A percentile compares a stretch with the other conserved stretches of the same genome.
Conservation (phyloP, 2,113 vertebrate species). For the Lagopus leucura region DNA sequence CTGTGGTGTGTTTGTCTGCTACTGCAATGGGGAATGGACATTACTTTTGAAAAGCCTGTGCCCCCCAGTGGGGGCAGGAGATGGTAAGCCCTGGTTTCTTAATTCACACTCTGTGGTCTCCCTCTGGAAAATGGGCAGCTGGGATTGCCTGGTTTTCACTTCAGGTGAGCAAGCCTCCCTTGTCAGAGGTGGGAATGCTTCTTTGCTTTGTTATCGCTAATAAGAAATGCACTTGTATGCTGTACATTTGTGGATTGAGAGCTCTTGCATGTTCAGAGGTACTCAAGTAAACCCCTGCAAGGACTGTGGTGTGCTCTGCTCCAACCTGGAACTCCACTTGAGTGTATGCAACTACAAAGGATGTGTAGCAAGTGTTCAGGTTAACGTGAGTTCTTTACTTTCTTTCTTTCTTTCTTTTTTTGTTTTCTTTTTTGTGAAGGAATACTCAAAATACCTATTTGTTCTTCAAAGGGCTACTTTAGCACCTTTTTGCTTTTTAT, state of each 20-base stretch:
- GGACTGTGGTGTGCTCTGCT: neutral
- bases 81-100: accelerated
- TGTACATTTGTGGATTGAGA: neutral
- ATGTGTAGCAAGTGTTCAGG: accelerated
- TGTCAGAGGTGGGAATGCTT: neutral
- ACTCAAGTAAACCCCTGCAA: accelerated
- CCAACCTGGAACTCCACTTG: neutral
- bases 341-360: accelerated
- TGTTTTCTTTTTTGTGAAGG: neutral
- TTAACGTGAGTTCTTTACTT: accelerated
- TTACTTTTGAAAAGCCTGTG: neutral
- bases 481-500: neutral
- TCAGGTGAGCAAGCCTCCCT: neutral
- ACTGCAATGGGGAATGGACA: accelerated
- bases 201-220: accelerated
- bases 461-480: neutral
- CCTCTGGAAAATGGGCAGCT: neutral
- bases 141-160: neutral
- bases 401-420: too few species aligned
- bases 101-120: accelerated
- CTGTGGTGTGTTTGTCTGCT: accelerated
- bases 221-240: accelerated
- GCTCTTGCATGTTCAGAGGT: accelerated
- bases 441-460: neutral
- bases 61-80: accelerated